These are phyloP conservation scores for Didymodactylos carnosus DNA, from an alignment of 2,888 invertebrate genomes.

Conservation along the genomic window DNA sequence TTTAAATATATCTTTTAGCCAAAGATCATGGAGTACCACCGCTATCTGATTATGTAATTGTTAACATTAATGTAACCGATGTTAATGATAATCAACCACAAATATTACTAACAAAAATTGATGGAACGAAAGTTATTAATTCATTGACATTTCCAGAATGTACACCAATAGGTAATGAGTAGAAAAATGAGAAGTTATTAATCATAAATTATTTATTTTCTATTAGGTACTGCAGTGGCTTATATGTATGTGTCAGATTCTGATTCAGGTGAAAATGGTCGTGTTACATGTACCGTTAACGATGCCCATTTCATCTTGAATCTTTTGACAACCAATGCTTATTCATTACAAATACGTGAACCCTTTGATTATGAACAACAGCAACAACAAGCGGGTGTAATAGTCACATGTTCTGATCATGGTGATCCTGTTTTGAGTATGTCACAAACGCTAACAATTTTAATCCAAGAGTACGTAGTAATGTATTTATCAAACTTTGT, in stretches of 20 bases:
- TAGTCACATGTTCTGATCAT: background rate
- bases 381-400: background rate
- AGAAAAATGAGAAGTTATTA: background rate
- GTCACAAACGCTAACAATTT: background rate
- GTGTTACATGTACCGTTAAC: background rate
- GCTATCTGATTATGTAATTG: background rate
- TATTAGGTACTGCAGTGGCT: background rate
- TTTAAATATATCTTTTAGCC: background rate
- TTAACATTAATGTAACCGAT: constrained; percentile 4
- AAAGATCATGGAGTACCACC: background rate
- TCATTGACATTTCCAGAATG: background rate
- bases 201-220: background rate
- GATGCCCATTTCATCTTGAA: background rate
- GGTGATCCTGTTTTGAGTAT: background rate
- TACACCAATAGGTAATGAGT: background rate
- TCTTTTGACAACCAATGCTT: background rate
- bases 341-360: background rate
- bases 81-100: constrained; percentile 10
- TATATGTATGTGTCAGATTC: background rate
- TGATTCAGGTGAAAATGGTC: background rate
- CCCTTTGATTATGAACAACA: background rate
- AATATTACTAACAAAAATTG: background rate
- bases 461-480: background rate
- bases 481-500: too few relatives aligned
- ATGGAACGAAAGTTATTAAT: background rate